A percentile compares a stretch with the other conserved stretches of the same genome.
Evolutionary conservation across 2,797 vertebrate genomes (phyloP).

Genomic region (Pangasius sanitwongsei): DNA sequence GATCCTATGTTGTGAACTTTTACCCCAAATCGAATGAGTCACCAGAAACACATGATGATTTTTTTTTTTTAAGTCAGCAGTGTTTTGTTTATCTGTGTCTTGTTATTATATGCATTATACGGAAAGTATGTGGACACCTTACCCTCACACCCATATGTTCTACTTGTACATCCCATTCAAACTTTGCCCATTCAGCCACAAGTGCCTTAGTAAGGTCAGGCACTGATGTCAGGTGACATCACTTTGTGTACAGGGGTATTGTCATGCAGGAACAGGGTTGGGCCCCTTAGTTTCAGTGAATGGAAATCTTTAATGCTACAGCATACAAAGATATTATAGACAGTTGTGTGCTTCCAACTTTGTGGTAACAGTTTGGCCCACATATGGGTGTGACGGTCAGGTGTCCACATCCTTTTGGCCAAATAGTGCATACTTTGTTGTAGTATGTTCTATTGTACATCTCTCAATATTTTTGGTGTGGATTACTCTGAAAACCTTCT

Average conservation of each 20-base stretch:
- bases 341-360: background rate
- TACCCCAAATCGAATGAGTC: conserved; percentile 30
- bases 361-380: background rate
- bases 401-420: background rate
- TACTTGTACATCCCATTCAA: background rate
- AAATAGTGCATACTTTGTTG: background rate
- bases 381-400: background rate
- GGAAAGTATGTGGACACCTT: background rate
- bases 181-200: background rate
- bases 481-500: background rate
- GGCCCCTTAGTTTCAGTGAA: background rate
- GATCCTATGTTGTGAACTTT: conserved; percentile 36
- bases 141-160: background rate
- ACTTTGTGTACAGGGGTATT: conserved; percentile 1
- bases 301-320: background rate
- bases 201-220: background rate
- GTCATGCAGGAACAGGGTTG: conserved; percentile 3
- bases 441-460: background rate
- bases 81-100: conserved; percentile 26
- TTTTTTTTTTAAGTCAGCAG: conserved; percentile 12
- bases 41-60: conserved; percentile 7
- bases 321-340: conserved; percentile 5
- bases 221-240: background rate
- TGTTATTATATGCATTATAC: background rate
- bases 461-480: background rate